Evolutionary conservation across 1,140 invertebrate genomes (phyloP), one percentile per base, ranked within the genome.

Genomic region (Schlechtendalia chinensis): DNA sequence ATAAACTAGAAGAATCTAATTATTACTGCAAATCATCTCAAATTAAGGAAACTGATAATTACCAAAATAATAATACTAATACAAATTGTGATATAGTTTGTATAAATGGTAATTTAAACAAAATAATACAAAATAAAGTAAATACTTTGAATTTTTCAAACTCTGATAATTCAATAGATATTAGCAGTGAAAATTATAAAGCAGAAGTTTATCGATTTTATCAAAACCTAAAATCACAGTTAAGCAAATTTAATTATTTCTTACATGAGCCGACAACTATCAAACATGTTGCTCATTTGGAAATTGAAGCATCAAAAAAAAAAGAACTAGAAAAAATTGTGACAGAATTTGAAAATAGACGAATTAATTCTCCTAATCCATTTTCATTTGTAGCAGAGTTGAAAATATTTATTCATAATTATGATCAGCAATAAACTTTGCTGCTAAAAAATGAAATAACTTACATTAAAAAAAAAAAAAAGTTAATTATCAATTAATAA

Each of bases 241-340:
- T 79, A 27, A 11, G 61, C 1, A 79, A 79, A 50, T 63, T 63
- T 27, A 17, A 61, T 39, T 1, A 16, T 59, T 63, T 54, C 0
- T 27, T 32, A 29, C 53, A 27, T 63, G 16, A 61, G 27, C n/a
- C 47, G 10, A 16, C 32, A 10, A 1, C 58, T 61, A 8, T 79
- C 22, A 45, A 79, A 29, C 45, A 79, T 63, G 24, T 79, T 16
- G 58, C 75, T n/a, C 75, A 79, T 63, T 79, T 79, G 32, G 58
- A 79, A 50, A 63, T 79, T 47, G 56, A 79, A 59, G 75, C 75
- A n/a, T 79, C 75, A 19, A 79, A 50, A 10, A 79, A 79, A 11
- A 79, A 61, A 79, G 58, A 79, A 24, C 45, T 79, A 47, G 75
- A 79, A 79, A 61, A 63, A 50, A 47, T 63, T 27, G 75, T 79